Conservation (phyloP, 2,888 invertebrate species). For the Anorthoa munda region DNA sequence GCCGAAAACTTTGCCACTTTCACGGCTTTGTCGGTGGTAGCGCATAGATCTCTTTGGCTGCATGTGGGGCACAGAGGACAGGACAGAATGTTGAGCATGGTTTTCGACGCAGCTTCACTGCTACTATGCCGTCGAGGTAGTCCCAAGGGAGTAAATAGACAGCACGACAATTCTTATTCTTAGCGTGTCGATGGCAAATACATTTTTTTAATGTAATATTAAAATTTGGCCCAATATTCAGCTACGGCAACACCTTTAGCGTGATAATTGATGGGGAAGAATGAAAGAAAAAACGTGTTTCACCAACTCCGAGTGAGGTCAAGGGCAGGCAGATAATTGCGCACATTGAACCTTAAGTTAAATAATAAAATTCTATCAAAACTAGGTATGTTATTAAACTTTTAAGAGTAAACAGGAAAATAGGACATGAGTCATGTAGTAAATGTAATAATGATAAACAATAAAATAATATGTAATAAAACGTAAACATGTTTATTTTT, state of each 20-base stretch:
- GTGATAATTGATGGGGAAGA: not conserved
- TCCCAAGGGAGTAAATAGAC: no score
- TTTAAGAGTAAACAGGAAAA: conserved; percentile 37
- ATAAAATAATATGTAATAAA: not conserved
- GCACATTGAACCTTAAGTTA: not conserved
- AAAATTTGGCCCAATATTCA: no score
- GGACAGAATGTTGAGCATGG: no score
- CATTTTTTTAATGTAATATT: no score
- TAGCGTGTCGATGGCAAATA: no score
- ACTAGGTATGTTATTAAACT: not conserved
- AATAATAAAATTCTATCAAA: not conserved
- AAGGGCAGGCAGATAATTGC: not conserved
- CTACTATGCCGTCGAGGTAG: no score
- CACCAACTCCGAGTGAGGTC: not conserved
- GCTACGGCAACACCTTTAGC: not conserved
- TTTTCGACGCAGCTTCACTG: no score
- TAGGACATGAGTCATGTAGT: not conserved
- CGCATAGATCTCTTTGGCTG: no score
- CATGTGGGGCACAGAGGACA: no score
- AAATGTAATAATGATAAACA: conserved; percentile 2
- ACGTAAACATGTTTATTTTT: conserved; percentile 15
- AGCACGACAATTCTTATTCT: no score
- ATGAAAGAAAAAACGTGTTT: not conserved
- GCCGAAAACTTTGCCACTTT: no score
- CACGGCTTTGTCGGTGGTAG: no score